Evolutionary conservation across 2,113 vertebrate species (phyloP), one percentile per base, ranked within the genome.

Genomic region (Pollachius pollachius): DNA sequence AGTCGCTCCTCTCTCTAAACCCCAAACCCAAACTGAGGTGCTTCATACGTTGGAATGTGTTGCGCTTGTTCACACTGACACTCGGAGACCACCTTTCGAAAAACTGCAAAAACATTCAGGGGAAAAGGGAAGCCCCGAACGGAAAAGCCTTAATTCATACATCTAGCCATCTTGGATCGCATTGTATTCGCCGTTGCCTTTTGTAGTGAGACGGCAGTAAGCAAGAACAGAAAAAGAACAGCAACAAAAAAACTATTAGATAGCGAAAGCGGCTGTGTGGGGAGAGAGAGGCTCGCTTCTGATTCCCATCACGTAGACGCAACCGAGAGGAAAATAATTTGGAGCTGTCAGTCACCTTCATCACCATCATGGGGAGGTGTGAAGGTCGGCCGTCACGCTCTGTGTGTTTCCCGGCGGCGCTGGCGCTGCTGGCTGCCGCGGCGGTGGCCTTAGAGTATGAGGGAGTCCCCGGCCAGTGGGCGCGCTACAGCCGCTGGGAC

Each of bases 391-490:
- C 41, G 41, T 48, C 41, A 48, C 41, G 21, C 70, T 71, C 75
- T 65, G 82, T 87, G 58, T 58, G 86, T 23, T 83, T 94, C 52
- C 79, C 90, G 58, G 74, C 88, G 15, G 54, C 3, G 54, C 54
- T 57, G 12, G 41, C 5, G 54, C 7, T 57, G 54, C 54, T 57
- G 72, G 78, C 90, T 12, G 73, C 74, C n/a, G 78, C 67, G 16
- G 62, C 83, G 61, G 62, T 81, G 3, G 91, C 93, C 3, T 86
- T 98, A 82, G 95, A 97, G 76, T 98, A 98, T 2, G 94, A 95
- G 21, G 96, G 96, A 0, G 89, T 94, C 56, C 94, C 95, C 0
- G 96, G 96, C 62, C 96, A 98, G 82, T 98, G 96, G 96, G 95
- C 95, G 0, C 94, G 96, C 17, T 98, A 97, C 0, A 94, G 91